These are phyloP conservation scores for Erythrocercus mccallii DNA, from an alignment of 2,113 vertebrate genomes.

Conservation along the genomic window DNA sequence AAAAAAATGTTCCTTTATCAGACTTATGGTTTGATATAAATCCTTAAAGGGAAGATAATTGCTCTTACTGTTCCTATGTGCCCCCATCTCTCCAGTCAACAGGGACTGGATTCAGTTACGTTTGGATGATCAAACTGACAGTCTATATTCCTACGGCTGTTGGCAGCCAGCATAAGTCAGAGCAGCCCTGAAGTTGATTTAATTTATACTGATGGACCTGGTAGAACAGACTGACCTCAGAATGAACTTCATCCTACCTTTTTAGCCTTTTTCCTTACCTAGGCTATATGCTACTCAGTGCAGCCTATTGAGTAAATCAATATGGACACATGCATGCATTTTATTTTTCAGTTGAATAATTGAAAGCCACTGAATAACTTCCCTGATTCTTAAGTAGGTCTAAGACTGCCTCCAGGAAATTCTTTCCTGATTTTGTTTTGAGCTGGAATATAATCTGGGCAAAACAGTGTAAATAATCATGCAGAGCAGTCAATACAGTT, in stretches of 20 bases:
- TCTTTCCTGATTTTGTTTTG: neutral
- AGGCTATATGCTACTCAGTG: neutral
- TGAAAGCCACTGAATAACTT: neutral
- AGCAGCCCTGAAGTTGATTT: neutral
- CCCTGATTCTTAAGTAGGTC: neutral
- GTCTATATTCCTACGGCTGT: neutral
- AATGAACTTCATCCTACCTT: conserved; percentile 15
- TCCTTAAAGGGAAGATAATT: neutral
- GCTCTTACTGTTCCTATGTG: neutral
- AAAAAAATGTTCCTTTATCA: neutral
- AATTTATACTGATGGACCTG: conserved; percentile 20
- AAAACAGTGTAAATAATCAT: neutral
- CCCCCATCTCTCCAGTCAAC: neutral
- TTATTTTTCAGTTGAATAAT: neutral
- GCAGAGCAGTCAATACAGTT: neutral
- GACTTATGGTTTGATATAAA: neutral
- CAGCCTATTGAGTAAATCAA: neutral
- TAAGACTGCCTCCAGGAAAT: neutral
- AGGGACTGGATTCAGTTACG: neutral
- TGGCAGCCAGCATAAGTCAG: conserved; percentile 6
- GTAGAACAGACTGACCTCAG: conserved; percentile 7
- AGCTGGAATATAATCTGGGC: neutral
- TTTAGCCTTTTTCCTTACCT: neutral
- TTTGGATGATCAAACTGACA: neutral
- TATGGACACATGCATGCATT: neutral